These are phyloP conservation scores for Arbacia lixula DNA, from an alignment of 53 echinoderm and acorn worm species.

Conservation along the genomic window DNA sequence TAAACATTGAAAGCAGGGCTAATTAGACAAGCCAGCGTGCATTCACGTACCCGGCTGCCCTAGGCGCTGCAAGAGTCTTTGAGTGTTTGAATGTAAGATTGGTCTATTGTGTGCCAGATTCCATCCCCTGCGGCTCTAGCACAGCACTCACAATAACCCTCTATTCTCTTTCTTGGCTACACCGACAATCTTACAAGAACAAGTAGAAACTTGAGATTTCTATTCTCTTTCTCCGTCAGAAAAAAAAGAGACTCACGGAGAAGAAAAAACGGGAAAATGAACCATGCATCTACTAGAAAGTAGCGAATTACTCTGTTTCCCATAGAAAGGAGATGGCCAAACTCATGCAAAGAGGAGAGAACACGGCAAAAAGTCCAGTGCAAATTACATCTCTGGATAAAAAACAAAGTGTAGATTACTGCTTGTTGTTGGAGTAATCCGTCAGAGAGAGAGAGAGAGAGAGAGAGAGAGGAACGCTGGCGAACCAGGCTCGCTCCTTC, in stretches of 20 bases:
- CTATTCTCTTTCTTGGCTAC: conserved; percentile 62
- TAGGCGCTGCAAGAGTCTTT: conserved; percentile 42
- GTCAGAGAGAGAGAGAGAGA: neutral
- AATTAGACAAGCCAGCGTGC: conserved; percentile 57
- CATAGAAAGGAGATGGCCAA: conserved; percentile 15
- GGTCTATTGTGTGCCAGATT: conserved; percentile 35
- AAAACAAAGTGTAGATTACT: conserved; percentile 54
- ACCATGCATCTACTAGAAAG: conserved; percentile 22
- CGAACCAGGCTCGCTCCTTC: neutral
- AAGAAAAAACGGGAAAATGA: conserved; percentile 34
- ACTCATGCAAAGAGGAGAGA: conserved; percentile 3
- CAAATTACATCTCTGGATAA: conserved; percentile 21
- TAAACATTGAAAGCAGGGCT: conserved; percentile 50
- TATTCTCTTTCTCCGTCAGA: conserved; percentile 28
- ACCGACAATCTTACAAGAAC: conserved; percentile 61
- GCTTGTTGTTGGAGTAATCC: conserved; percentile 22
- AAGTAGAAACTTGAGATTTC: conserved; percentile 55
- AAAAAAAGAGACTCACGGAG: too few relatives aligned
- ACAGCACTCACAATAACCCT: conserved; percentile 55
- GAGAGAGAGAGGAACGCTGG: neutral
- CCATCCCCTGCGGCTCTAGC: conserved; percentile 57
- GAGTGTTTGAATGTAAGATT: conserved; percentile 55
- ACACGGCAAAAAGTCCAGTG: conserved; percentile 4
- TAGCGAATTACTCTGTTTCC: conserved; percentile 45
- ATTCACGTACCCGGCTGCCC: conserved; percentile 48